Percentiles rank a stretch among this genome's conserved stretches.
Conservation (phyloP, 1,140 invertebrate genomes). For the Zaprionus inermis region DNA sequence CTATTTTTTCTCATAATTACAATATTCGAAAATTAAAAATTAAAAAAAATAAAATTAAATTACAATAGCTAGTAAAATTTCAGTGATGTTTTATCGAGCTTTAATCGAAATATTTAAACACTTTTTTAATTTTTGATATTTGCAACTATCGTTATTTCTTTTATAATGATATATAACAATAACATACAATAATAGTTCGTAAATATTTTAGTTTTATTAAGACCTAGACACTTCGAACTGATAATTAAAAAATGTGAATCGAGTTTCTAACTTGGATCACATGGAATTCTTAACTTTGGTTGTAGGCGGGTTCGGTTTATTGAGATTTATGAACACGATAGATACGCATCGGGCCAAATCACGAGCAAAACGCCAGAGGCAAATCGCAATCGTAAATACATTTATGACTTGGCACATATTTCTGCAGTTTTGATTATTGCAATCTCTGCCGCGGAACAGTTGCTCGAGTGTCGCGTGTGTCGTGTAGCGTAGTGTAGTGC, state of each 20-base stretch:
- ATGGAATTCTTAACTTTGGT: constrained; percentile 25
- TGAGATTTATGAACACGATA: constrained; percentile 58
- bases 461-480: not conserved
- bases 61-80: no score
- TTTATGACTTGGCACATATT: constrained; percentile 72
- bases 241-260: not conserved
- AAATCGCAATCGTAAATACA: constrained; percentile 37
- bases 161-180: no score
- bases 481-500: not conserved
- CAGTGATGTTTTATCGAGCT: no score
- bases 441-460: constrained; percentile 38
- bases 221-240: no score
- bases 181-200: no score
- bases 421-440: constrained; percentile 78
- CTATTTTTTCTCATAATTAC: no score
- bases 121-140: no score
- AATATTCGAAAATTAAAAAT: no score
- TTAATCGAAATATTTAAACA: no score
- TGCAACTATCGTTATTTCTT: no score
- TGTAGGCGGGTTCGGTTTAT: constrained; percentile 43
- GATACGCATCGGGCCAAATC: constrained; percentile 41
- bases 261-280: constrained; percentile 8
- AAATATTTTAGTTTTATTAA: no score
- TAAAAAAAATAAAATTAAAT: no score
- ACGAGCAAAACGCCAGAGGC: constrained; percentile 4